phyloP scores from a whole-genome alignment of 53 echinoderm and acorn worm genomes.

The Apostichopus leukothele region DNA sequence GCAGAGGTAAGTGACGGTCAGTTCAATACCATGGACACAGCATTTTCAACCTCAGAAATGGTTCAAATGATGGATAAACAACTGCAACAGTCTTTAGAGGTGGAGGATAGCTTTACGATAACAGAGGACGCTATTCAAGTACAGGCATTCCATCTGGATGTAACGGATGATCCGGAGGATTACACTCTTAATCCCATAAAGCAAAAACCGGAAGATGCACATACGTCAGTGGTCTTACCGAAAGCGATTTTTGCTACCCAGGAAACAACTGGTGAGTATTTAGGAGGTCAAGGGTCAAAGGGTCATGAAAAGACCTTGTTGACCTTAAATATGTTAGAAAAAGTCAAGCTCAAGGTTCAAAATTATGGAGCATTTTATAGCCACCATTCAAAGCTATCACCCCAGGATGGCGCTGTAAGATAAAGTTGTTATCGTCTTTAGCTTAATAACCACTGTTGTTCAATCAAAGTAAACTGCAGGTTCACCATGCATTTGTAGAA shows the following conservation, averaged over 20 bases:
- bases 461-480: too few species aligned
- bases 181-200: neutral
- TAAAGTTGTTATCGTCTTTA: too few species aligned
- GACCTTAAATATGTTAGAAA: too few species aligned
- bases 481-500: too few species aligned
- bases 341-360: too few species aligned
- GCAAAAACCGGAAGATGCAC: neutral
- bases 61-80: conserved; percentile 36
- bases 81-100: conserved; percentile 14
- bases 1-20: neutral
- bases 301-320: too few species aligned
- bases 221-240: conserved; percentile 18
- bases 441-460: too few species aligned
- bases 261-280: neutral
- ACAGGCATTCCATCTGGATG: conserved; percentile 31
- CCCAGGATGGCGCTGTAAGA: too few species aligned
- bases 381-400: too few species aligned
- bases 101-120: conserved; percentile 2
- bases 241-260: neutral
- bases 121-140: conserved; percentile 43
- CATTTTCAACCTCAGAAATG: conserved; percentile 33
- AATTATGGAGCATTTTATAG: too few species aligned
- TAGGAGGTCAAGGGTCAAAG: too few species aligned
- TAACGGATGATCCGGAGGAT: neutral
- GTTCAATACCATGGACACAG: neutral